Evolutionary conservation across 2,797 vertebrate species (phyloP).

Genomic region (Buceros bicornis): DNA sequence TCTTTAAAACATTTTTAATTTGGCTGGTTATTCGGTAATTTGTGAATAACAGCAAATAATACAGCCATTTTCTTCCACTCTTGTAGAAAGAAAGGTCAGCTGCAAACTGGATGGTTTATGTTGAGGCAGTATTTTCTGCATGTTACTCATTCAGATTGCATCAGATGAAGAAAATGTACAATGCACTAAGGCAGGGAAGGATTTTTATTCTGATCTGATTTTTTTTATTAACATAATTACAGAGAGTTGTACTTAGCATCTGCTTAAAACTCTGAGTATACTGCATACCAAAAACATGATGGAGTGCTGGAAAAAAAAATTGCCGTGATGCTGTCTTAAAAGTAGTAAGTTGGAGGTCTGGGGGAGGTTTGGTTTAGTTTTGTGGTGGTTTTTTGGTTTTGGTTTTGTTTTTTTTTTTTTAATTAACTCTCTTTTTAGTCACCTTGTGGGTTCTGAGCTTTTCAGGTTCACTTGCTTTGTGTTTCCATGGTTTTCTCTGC

Average conservation of each 20-base stretch:
- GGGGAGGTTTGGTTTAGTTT: too few species aligned
- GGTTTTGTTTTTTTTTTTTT: not conserved
- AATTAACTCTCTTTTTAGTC: not conserved
- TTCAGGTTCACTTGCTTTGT: not conserved
- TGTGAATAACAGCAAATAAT: slow-evolving; percentile 32
- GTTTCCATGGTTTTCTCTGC: not conserved
- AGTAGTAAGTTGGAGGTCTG: not conserved
- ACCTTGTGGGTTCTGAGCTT: not conserved
- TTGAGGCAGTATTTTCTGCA: not conserved
- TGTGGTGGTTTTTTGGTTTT: not conserved
- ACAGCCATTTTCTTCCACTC: not conserved
- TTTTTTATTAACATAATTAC: not conserved
- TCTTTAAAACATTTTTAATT: slow-evolving; percentile 36
- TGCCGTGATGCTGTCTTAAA: not conserved
- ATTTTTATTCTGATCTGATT: not conserved
- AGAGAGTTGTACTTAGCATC: not conserved
- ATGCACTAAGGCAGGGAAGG: not conserved
- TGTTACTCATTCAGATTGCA: not conserved
- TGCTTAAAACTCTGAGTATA: not conserved
- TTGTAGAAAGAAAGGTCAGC: not conserved
- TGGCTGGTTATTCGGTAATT: not conserved
- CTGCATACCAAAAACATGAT: not conserved
- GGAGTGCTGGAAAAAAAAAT: not conserved
- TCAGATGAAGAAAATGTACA: not conserved
- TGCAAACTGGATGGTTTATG: not conserved